Base-by-base conservation (phyloP, 2,888 invertebrate species). In the Melanostoma scalare region DNA sequence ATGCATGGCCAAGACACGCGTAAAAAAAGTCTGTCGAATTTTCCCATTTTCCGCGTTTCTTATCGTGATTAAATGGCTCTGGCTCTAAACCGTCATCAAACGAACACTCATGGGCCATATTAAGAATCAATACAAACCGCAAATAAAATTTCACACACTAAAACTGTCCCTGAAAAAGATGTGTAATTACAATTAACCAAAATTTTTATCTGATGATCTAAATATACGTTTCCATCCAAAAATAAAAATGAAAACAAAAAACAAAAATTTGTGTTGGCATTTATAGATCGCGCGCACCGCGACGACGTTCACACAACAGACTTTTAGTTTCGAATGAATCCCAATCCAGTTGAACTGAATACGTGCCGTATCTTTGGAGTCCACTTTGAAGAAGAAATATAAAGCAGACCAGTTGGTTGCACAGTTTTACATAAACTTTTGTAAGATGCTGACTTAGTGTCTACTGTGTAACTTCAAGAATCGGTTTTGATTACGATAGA, bases 1-100 rank as follows among this genome's bases (percentile, higher is more conserved):
- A 95, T 3, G 96, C 95, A 86, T 96, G 95, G 3, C 96, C 96
- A 63, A 96, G 93, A 87, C 96, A 96, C 56, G 95, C 95, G 79
- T 95, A 92, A 50, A 96, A 91, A 89, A 95, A 97, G 89, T 97
- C 96, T 50, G 93, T 92, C 89, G 95, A 95, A 80, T 92, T 94
- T 50, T 93, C 94, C 96, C 96, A 96, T 86, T 94, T 93, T 58
- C 95, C 96, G 65, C 94, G 90, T n/a, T 86, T 81, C 6, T 84
- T 58, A 72, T 91, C 90, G 10, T 90, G 90, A 20, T 82, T 85
- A 78, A 89, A 90, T 4, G 91, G 90, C 63, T 86, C 86, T 4
- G 91, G 90, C 63, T 86, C 86, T 3, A 86, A 87, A 4, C 91
- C 91, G 40, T 86, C 88, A 71, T 89, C 89, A 40, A 89, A 89